Base-by-base conservation (phyloP, 2,888 invertebrate genomes). In the Philonicus albiceps region DNA sequence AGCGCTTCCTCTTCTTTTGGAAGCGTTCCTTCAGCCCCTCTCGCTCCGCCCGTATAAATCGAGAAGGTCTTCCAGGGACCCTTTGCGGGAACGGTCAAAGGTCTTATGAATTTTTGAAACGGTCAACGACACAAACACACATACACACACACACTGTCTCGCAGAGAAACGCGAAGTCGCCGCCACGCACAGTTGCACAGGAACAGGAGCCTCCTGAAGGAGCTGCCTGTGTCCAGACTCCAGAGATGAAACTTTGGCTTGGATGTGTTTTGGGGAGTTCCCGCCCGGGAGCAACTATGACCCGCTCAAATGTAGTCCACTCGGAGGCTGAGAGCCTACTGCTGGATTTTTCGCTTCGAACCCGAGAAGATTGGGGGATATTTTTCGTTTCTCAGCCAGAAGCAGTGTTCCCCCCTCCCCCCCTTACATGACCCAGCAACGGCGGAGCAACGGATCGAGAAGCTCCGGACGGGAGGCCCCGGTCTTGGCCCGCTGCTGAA, bases 241-340 rank as follows among this genome's bases (percentile, higher is more conserved):
- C 64, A 64, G 22, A 64, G 27, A 11, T 7, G 6, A 16, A 3
- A 16, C 53, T 55, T 34, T 55, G 7, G 11, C 22, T 81, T 81
- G 27, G 64, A 16, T 81, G 5, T 55, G 19, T 34, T 43, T 40
- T 43, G 40, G 40, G 40, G 37, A 76, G 31, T 34, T 34, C 40
- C 76, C 37, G 55, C 16, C 30, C 53, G 11, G 64, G 49, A 81
- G 22, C 6, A 53, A 16, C 19, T 37, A 37, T 37, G 22, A 37
- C 55, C 37, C 80, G 22, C 34, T 13, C 27, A 64, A 81, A 55
- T 91, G 91, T 91, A 91, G 91, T 91, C 92, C 92, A 91, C 92
- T 92, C 91, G 91, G 91, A 92, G 91, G 91, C 91, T 91, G 91
- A 91, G 91, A 91, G 91, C 91, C 91, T 91, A 92, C 91, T 92